phyloP scores from a whole-genome alignment of 2,888 invertebrate species.

The Endotricha flammealis region DNA sequence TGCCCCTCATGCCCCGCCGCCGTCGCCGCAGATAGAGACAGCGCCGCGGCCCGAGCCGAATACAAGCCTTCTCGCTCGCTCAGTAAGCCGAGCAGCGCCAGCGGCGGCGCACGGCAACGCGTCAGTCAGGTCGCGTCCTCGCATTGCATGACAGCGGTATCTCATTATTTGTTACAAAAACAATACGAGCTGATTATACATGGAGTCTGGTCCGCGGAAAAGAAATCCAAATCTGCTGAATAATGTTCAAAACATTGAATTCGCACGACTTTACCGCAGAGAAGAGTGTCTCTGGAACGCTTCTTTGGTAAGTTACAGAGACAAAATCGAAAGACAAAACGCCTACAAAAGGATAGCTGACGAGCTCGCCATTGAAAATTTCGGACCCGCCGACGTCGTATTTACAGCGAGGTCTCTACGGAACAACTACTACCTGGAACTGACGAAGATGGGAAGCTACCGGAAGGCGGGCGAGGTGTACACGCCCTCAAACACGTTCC shows the following conservation, averaged over 20 bases:
- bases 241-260: too few species aligned
- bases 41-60: too few species aligned
- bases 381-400: neutral
- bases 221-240: too few species aligned
- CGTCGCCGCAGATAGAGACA: too few species aligned
- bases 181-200: too few species aligned
- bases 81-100: neutral
- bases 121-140: neutral
- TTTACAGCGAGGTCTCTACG: neutral
- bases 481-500: neutral
- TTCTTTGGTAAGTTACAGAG: neutral
- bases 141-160: too few species aligned
- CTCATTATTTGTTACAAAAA: too few species aligned
- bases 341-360: neutral
- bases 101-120: neutral
- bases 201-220: too few species aligned
- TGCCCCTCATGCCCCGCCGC: too few species aligned
- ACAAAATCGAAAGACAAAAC: neutral
- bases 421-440: slow-evolving; percentile 3
- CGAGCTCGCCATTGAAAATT: neutral
- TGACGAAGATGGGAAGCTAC: neutral
- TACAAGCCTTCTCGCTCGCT: neutral
- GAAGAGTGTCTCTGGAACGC: slow-evolving; percentile 5
- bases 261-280: neutral
- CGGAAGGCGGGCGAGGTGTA: neutral